Conservation (phyloP, 2,797 vertebrate genomes). For the Mastacembelus armatus region DNA sequence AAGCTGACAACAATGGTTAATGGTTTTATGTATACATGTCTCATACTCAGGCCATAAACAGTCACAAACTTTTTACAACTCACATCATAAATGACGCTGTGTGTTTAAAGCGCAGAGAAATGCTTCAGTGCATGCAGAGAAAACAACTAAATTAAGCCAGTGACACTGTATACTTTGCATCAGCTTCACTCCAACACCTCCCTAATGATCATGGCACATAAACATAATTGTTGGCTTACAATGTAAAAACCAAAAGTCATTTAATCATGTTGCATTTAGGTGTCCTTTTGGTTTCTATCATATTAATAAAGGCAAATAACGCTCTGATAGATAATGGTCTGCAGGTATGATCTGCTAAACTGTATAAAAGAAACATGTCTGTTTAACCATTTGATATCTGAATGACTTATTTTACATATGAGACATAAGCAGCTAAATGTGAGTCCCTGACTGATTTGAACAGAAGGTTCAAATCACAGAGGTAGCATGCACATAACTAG, state of each 20-base stretch:
- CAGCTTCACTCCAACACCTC: conserved; percentile 14
- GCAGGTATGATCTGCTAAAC: background rate
- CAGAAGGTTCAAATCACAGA: no score
- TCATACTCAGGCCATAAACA: conserved; percentile 59
- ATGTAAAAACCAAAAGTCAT: no score
- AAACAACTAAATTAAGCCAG: conserved; percentile 5
- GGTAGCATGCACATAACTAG: background rate
- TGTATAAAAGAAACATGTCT: background rate
- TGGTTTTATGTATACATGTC: conserved; percentile 56
- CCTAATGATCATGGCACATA: conserved; percentile 19
- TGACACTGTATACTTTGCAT: conserved; percentile 5
- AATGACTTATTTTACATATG: no score
- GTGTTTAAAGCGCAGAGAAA: conserved; percentile 33
- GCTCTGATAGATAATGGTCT: background rate
- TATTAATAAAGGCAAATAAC: background rate
- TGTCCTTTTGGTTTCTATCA: background rate
- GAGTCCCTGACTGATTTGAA: no score
- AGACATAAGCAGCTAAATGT: no score
- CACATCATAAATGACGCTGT: conserved; percentile 4
- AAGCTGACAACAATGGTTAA: conserved; percentile 76
- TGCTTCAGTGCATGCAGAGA: conserved; percentile 10
- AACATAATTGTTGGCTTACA: conserved; percentile 26
- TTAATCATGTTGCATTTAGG: no score
- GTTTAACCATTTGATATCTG: background rate
- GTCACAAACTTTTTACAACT: conserved; percentile 58